These are phyloP conservation scores for Anniella stebbinsi DNA, from an alignment of 2,797 vertebrate species.

Conservation along the genomic window DNA sequence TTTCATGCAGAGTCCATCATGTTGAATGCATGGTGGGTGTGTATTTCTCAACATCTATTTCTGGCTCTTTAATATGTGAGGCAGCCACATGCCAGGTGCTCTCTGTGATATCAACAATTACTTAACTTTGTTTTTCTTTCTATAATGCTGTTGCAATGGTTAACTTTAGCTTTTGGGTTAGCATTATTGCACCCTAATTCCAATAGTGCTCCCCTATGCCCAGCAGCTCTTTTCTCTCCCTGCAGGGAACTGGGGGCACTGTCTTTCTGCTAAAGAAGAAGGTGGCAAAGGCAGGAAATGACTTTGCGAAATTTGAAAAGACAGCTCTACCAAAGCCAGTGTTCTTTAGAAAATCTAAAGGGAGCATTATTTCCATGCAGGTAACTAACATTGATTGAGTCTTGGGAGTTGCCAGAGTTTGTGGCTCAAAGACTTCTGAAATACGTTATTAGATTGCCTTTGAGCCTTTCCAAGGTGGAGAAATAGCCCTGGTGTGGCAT, in stretches of 20 bases:
- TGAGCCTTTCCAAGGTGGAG: background rate
- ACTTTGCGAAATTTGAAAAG: slow-evolving; percentile 77
- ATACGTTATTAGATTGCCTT: background rate
- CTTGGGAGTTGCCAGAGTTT: background rate
- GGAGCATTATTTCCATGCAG: slow-evolving; percentile 60
- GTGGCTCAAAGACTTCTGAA: background rate
- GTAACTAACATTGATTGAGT: slow-evolving; percentile 41
- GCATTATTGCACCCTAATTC: background rate
- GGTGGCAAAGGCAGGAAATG: slow-evolving; percentile 58
- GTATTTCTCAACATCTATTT: background rate
- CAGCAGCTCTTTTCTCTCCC: background rate
- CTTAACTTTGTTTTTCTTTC: background rate
- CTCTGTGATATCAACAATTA: background rate
- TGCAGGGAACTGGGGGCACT: slow-evolving; percentile 63
- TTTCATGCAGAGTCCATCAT: background rate
- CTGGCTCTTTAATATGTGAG: background rate
- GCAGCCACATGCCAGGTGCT: background rate
- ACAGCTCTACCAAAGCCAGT: slow-evolving; percentile 79
- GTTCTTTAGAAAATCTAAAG: slow-evolving; percentile 83
- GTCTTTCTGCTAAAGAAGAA: slow-evolving; percentile 67
- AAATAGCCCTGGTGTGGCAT: background rate
- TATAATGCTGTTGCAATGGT: background rate
- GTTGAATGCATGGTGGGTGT: background rate
- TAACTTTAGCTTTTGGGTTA: no score
- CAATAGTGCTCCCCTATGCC: background rate